Base-by-base conservation (phyloP, 2,888 invertebrate species). In the Spialia ferax region DNA sequence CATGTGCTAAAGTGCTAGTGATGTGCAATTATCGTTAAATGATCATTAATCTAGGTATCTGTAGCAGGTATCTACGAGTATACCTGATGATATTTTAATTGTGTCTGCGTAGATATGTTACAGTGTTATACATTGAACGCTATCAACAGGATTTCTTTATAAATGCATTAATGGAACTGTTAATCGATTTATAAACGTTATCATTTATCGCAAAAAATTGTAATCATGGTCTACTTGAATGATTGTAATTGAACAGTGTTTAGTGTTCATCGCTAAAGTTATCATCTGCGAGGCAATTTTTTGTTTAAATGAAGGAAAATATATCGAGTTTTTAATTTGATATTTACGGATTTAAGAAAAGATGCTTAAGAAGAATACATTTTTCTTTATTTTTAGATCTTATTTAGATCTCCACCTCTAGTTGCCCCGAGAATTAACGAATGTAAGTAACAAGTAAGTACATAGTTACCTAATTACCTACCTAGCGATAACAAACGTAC, bases 51-150 rank as follows among this genome's bases (percentile, higher is more conserved):
- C 62, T 61, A 68, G 76, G 81, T 81, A 81, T 76, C 74, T 73
- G 54, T 48, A 75, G 70, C n/a, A n/a, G n/a, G n/a, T n/a, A n/a
- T n/a, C n/a, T n/a, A n/a, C n/a, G n/a, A n/a, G n/a, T n/a, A n/a
- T n/a, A n/a, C n/a, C 60, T 80, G 81, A 83, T 79, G 82, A 83
- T 74, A 71, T 77, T 80, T 77, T 81, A 83, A 85, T 84, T 80
- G 77, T 62, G 29, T 62, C 60, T 45, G 22, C 61, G 35, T 61
- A 55, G 60, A 55, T 59, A 45, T 66, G 11, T 60, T 38, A 57
- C n/a, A 56, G 15, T 22, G 50, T 11, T 57, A 29, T 56, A 52
- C 29, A 63, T 59, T 60, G 45, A 6, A 10, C 0, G 59, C 42
- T 59, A 65, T 65, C 50, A 65, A 66, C 65, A 66, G 52, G 59